Evolutionary conservation across 2,797 vertebrate species (phyloP).

Genomic region (Sebastes taczanowskii): DNA sequence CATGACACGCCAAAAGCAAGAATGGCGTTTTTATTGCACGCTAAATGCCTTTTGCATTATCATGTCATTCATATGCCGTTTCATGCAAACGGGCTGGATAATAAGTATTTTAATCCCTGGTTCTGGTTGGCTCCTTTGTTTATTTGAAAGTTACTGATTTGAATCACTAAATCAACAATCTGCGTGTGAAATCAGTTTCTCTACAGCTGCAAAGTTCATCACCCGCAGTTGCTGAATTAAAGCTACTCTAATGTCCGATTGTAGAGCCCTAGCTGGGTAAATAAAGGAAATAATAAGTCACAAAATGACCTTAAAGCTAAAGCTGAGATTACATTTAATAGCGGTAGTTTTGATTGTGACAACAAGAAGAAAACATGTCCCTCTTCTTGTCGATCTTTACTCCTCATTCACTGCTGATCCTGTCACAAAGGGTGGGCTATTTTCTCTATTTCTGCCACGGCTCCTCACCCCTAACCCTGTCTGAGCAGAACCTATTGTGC

Average conservation of each 20-base stretch:
- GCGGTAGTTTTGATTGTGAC: background rate
- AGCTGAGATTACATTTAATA: background rate
- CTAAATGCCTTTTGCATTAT: too few species aligned
- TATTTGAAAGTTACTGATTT: background rate
- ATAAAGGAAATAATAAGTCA: background rate
- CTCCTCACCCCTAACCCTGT: slow-evolving; percentile 69
- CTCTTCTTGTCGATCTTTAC: background rate
- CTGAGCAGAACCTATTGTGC: slow-evolving; percentile 75
- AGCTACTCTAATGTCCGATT: background rate
- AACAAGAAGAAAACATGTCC: background rate
- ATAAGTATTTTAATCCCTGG: background rate
- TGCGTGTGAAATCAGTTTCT: background rate
- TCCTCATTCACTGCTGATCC: slow-evolving; percentile 3
- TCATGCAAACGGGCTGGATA: too few species aligned
- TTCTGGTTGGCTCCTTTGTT: background rate
- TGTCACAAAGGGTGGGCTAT: slow-evolving; percentile 42
- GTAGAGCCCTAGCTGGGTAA: background rate
- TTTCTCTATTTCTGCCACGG: slow-evolving; percentile 38
- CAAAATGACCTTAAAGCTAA: background rate
- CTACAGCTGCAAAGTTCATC: background rate
- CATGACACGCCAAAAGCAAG: too few species aligned
- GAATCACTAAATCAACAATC: background rate
- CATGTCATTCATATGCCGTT: too few species aligned
- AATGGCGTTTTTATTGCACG: too few species aligned
- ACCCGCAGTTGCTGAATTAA: background rate